Evolutionary conservation across 2,113 vertebrate genomes (phyloP).

Genomic region (Cyanocitta stelleri): DNA sequence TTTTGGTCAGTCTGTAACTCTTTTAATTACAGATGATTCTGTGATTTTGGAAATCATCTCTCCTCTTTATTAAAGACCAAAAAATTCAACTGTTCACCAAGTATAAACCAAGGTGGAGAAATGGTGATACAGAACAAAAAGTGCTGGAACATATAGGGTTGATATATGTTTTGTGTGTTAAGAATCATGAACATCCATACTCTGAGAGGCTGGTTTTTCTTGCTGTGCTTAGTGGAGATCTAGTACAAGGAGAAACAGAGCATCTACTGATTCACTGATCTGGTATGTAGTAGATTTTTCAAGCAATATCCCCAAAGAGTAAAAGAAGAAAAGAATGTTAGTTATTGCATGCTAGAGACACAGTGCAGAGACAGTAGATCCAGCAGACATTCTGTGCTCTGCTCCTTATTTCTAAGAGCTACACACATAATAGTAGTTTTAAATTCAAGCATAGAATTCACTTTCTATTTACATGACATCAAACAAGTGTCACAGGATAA

Average conservation of each 20-base stretch:
- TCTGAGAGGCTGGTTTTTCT: background rate
- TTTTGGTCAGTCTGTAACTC: background rate
- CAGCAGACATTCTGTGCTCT: background rate
- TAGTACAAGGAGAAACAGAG: background rate
- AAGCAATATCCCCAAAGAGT: background rate
- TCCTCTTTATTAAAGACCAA: background rate
- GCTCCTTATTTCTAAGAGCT: background rate
- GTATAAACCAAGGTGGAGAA: background rate
- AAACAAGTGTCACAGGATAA: background rate
- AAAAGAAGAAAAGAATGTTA: background rate
- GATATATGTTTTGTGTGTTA: background rate
- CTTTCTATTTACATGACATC: background rate
- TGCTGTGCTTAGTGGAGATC: background rate
- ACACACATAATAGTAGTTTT: background rate
- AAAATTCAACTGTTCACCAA: background rate
- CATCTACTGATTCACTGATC: background rate
- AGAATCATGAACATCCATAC: accelerated
- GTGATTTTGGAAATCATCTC: background rate
- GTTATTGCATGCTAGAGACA: background rate
- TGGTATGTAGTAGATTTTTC: background rate
- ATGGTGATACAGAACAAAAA: background rate
- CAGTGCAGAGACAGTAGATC: background rate
- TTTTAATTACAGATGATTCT: background rate
- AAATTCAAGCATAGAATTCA: background rate
- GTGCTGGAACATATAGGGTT: background rate